Base-by-base conservation (phyloP, 2,113 vertebrate genomes). In the Theropithecus gelada region DNA sequence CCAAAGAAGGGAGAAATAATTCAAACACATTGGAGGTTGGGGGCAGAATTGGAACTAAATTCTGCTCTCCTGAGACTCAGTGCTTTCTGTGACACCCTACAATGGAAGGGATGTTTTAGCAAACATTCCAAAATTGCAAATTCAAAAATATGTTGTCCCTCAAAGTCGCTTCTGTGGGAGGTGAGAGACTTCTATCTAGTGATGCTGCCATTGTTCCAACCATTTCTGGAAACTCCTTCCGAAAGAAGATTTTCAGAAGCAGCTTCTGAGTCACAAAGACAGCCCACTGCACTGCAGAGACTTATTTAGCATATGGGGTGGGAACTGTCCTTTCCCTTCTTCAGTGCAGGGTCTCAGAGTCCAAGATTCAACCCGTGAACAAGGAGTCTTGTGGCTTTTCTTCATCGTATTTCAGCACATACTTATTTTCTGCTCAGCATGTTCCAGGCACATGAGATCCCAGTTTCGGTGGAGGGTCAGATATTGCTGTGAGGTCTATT, bases 161-260 rank as follows among this genome's bases (percentile, higher is more conserved):
- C 95, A 93, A 94, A 96, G 87, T 76, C 2, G 13, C 68, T 92
- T 95, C 97, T 80, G 93, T 92, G 95, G 95, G 96, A 98, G 96
- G 93, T 78, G 97, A 90, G 75, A 96, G 92, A 92, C 95, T 94
- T 97, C 86, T 96, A 96, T 90, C 88, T 95, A 96, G 94, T 45
- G 97, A 92, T 57, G 79, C n/a, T 93, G 95, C 97, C 88, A 84
- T 97, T 93, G 93, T 96, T 88, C 91, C 83, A 96, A 25, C 55
- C 75, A 50, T 88, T 97, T 96, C 93, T 93, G 97, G 96, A 97
- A 90, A 90, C 87, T 92, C 79, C 78, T 94, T 97, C 86, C 45
- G 72, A 85, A n/a, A 61, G 43, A 35, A 14, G 81, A 88, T 97
- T 83, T 93, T 66, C n/a, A 52, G 95, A 95, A 73, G 12, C 68